Evolutionary conservation across 2,113 vertebrate species (phyloP).

Genomic region (human): DNA sequence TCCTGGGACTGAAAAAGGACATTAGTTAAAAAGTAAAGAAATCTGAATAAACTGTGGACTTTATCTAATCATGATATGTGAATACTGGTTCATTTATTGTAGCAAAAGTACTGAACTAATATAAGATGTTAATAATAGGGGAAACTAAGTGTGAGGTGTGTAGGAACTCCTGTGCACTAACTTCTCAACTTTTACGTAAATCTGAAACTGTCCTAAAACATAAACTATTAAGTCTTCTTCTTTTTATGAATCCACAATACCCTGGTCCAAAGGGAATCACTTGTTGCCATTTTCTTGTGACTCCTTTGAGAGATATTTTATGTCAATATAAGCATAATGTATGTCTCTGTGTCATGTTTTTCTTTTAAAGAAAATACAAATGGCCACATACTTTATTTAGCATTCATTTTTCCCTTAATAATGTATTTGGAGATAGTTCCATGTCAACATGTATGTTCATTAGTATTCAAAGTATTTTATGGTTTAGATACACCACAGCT

Average conservation of each 20-base stretch:
- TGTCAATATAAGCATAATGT: background rate
- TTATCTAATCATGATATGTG: background rate
- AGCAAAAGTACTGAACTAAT: background rate
- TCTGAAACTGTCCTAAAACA: background rate
- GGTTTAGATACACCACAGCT: background rate
- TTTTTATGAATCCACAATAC: background rate
- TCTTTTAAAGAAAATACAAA: background rate
- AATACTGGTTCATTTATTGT: background rate
- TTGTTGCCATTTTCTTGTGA: slow-evolving; percentile 18
- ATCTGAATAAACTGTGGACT: background rate
- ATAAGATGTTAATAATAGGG: background rate
- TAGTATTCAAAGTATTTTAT: background rate
- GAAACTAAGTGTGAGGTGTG: background rate
- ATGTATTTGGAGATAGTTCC: background rate
- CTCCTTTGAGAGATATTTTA: slow-evolving; percentile 25
- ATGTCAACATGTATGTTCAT: background rate
- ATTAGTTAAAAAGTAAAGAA: background rate
- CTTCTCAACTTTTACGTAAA: background rate
- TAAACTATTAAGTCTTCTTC: background rate
- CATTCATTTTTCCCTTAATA: background rate
- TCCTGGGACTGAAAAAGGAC: background rate
- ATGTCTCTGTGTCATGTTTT: background rate
- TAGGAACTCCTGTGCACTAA: background rate
- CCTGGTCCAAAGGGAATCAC: background rate
- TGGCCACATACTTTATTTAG: background rate